phyloP scores from a whole-genome alignment of 2,797 vertebrate genomes.

The Phoeniculus purpureus region DNA sequence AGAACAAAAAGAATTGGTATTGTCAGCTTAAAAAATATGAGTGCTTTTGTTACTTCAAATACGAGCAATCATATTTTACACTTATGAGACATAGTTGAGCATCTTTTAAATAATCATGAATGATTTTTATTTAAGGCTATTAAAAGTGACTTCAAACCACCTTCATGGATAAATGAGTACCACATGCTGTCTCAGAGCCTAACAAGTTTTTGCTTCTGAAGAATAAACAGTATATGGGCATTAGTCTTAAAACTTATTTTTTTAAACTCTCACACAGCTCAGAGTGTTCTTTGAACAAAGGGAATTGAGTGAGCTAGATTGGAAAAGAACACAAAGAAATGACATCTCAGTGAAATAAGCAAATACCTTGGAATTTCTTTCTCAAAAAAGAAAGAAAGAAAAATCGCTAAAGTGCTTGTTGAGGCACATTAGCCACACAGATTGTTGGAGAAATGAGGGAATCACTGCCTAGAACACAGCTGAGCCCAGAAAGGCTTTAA shows the following conservation, averaged over 20 bases:
- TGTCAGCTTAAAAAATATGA: not conserved
- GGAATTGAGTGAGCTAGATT: not conserved
- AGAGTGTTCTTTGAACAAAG: slow-evolving; percentile 3
- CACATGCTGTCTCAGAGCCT: not conserved
- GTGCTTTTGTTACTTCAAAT: not conserved
- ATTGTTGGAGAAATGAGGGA: not conserved
- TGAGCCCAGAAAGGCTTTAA: not conserved
- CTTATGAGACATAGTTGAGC: not conserved
- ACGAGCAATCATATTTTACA: not conserved
- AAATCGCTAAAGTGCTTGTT: not conserved
- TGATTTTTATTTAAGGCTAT: not conserved
- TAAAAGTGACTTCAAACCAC: not conserved
- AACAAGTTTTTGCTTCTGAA: slow-evolving; percentile 31
- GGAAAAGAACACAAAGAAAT: slow-evolving; percentile 1
- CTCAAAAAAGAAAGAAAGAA: not conserved
- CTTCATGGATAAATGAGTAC: not conserved
- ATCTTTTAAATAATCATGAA: not conserved
- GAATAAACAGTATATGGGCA: slow-evolving; percentile 32
- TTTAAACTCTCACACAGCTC: not conserved
- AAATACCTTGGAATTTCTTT: not conserved
- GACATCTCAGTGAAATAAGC: not conserved
- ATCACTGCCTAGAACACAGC: not conserved
- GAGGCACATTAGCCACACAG: not conserved
- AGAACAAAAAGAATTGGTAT: not conserved
- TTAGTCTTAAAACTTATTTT: slow-evolving; percentile 22